These are phyloP conservation scores for Harpalus rufipes DNA, from an alignment of 2,888 invertebrate species.

Conservation along the genomic window DNA sequence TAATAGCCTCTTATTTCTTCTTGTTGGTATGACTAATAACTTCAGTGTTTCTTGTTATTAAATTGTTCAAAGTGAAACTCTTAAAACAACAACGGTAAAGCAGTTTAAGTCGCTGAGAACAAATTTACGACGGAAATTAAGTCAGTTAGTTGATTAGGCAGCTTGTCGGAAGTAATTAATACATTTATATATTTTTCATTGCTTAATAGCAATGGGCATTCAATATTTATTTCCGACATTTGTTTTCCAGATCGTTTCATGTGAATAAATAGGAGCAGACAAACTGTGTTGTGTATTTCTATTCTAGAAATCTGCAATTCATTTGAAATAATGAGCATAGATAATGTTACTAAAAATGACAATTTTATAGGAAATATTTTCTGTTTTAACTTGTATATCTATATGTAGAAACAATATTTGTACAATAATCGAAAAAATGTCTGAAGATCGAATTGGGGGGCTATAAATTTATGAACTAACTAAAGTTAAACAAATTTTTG, in stretches of 20 bases:
- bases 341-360: too few relatives aligned
- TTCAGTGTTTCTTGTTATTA: background rate
- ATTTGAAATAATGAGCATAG: background rate
- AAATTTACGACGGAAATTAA: slow-evolving; percentile 31
- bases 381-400: too few relatives aligned
- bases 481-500: too few relatives aligned
- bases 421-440: too few relatives aligned
- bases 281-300: background rate
- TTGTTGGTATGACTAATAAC: background rate
- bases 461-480: too few relatives aligned
- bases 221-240: background rate
- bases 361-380: too few relatives aligned
- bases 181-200: slow-evolving; percentile 4
- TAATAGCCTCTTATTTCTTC: background rate
- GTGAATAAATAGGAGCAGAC: background rate
- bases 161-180: slow-evolving; percentile 33
- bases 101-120: background rate
- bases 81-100: background rate
- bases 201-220: background rate
- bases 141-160: slow-evolving; percentile 17
- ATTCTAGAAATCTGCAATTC: background rate
- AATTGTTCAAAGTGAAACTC: background rate
- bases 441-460: too few relatives aligned
- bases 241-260: background rate
- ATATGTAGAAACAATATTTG: too few relatives aligned